Conservation (phyloP, 2,113 vertebrate species). For the Lontra canadensis region DNA sequence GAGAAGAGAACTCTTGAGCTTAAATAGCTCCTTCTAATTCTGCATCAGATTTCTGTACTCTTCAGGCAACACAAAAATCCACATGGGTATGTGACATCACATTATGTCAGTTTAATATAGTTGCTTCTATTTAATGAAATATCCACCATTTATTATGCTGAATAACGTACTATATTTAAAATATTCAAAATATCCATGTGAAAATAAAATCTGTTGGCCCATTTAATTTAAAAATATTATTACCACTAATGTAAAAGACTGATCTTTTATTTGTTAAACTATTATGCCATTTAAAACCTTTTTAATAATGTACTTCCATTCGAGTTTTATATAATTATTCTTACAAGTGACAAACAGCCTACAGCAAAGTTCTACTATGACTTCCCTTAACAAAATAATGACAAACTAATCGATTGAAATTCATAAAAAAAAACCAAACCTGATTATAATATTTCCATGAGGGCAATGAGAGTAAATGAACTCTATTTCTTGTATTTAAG, state of each 20-base stretch:
- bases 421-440: neutral
- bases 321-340: neutral
- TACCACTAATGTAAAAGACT: neutral
- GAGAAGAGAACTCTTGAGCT: neutral
- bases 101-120: neutral
- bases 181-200: neutral
- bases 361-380: neutral
- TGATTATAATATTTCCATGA: neutral
- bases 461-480: neutral
- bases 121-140: neutral
- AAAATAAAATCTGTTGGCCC: neutral
- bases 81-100: neutral
- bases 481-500: neutral
- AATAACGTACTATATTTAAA: neutral
- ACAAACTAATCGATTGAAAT: neutral
- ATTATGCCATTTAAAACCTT: neutral
- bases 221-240: neutral
- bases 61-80: neutral
- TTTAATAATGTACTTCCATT: neutral
- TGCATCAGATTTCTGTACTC: neutral
- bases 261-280: neutral
- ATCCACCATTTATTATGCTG: neutral
- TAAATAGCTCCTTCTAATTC: neutral
- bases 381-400: neutral
- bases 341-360: neutral